These are phyloP conservation scores for Aporrectodea caliginosa DNA, from an alignment of 1,140 invertebrate species.

Conservation along the genomic window DNA sequence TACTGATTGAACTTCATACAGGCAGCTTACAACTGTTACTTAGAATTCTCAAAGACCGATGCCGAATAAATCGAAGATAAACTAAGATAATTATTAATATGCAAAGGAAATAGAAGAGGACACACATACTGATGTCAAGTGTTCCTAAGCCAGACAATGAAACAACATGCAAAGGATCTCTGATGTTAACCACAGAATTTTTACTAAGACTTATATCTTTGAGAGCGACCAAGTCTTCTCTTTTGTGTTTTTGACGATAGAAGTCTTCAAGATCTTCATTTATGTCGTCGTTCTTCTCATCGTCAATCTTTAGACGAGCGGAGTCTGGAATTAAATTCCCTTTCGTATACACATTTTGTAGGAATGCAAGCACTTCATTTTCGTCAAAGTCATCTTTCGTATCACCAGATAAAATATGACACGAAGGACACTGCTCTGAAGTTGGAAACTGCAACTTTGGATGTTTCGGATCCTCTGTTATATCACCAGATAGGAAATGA, in stretches of 20 bases:
- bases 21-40: neutral
- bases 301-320: neutral
- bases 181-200: too few relatives aligned
- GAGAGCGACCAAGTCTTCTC: too few relatives aligned
- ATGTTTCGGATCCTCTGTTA: constrained; percentile 82
- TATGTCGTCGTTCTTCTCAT: neutral
- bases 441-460: constrained; percentile 89
- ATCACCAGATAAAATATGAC: constrained; percentile 54
- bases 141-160: neutral
- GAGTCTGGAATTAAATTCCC: neutral
- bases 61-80: neutral
- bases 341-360: neutral
- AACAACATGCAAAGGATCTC: neutral
- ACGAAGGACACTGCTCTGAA: constrained; percentile 65
- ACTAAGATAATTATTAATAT: neutral
- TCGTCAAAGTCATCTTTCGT: neutral
- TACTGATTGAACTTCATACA: neutral
- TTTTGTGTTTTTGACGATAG: neutral
- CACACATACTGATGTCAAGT: neutral
- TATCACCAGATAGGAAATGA: constrained; percentile 73
- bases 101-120: neutral
- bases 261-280: neutral
- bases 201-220: too few relatives aligned
- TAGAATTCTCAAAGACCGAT: neutral
- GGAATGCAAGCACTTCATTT: neutral